Evolutionary conservation across 2,797 vertebrate genomes (phyloP), one percentile per base, ranked within the genome.

Genomic region (Labroides dimidiatus): DNA sequence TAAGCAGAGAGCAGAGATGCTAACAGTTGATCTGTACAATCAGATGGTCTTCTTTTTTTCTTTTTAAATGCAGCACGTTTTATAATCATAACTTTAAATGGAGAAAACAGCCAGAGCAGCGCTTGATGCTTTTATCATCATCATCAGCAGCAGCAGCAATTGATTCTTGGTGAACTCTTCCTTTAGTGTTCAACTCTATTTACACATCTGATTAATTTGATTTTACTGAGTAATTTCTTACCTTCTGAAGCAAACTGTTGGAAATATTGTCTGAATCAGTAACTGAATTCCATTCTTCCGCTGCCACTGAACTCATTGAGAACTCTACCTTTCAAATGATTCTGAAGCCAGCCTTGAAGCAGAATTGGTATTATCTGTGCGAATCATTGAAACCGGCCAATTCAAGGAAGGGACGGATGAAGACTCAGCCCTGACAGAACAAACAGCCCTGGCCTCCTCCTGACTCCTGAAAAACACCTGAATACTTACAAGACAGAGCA

Each of bases 371-470:
- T 78, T 59, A 65, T 59, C 19, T 10, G 62, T 55, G n/a, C 61
- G 70, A 17, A 69, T 80, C 57, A 57, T 66, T 79, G 45, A 69
- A 66, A 17, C 12, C n/a, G 53, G 59, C 17, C 63, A 77, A 78
- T 80, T 81, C 65, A 61, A 75, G 56, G 9, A 20, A 52, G 16
- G 23, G 54, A 39, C 4, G 24, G 23, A 15, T 48, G 1, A 3
- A 59, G 61, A 50, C 47, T 59, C 49, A 68, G 30, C 43, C 43
- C 30, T 30, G 53, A 52, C 58, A 60, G 52, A 69, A 69, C 55
- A 72, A 80, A 73, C 19, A 64, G 44, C 36, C 56, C 16, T 70
- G 65, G 49, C 75, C 79, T 82, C 60, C 0, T 19, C 41, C 49
- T 64, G 50, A 80, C 72, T 73, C 33, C 16, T 17, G 20, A 52